Percentiles rank a stretch among this genome's conserved stretches.
Evolutionary conservation across 2,888 invertebrate genomes (phyloP).

Genomic region (Heliconius aoede): DNA sequence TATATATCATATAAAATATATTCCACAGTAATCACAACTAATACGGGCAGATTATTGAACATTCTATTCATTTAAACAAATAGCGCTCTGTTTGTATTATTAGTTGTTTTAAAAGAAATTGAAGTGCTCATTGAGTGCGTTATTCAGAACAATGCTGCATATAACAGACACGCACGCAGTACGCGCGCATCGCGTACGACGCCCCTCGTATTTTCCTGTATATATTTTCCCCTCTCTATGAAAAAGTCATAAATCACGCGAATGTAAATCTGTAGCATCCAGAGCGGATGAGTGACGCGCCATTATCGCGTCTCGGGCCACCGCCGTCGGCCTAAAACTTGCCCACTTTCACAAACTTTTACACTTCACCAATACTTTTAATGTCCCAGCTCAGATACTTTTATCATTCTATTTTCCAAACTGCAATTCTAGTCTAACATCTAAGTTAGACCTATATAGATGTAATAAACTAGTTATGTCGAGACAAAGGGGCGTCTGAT

Average conservation of each 20-base stretch:
- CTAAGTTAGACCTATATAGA: constrained; percentile 41
- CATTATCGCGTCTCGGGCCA: constrained; percentile 72
- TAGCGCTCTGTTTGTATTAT: not conserved
- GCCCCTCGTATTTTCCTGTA: constrained; percentile 68
- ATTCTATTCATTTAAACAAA: not conserved
- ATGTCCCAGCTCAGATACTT: constrained; percentile 51
- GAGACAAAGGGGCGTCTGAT: constrained; percentile 6
- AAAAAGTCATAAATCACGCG: constrained; percentile 82
- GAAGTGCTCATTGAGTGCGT: not conserved
- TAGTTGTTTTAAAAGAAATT: not conserved
- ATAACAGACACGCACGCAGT: constrained; percentile 25
- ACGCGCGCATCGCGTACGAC: constrained; percentile 47
- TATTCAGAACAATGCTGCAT: constrained; percentile 12
- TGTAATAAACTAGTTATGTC: constrained; percentile 30
- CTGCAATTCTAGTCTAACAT: constrained; percentile 49
- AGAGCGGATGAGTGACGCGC: constrained; percentile 80
- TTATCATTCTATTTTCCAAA: constrained; percentile 53
- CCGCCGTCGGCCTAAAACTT: constrained; percentile 70
- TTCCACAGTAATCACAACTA: not conserved
- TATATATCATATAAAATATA: not conserved
- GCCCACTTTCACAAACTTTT: constrained; percentile 57
- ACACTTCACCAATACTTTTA: constrained; percentile 57
- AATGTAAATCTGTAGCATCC: constrained; percentile 83
- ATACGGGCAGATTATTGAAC: not conserved
- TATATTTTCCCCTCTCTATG: constrained; percentile 79